Base-by-base conservation (phyloP, 1,140 invertebrate species). In the Eueides isabella region DNA sequence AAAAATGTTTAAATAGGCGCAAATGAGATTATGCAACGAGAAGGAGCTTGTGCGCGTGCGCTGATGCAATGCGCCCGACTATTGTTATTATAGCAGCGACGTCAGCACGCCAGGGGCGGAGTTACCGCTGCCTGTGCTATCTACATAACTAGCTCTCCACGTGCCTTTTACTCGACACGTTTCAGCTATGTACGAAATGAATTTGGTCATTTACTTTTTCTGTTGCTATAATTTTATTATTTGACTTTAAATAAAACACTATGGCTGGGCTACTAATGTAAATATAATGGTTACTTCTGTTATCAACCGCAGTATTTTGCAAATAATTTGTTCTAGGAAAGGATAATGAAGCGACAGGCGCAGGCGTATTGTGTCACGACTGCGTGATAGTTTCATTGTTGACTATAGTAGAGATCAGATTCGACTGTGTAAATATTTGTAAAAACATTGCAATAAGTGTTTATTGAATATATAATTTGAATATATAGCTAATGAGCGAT, bases 1-100 rank as follows among this genome's bases (percentile, higher is more conserved):
- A 26, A 71, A 64, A 30, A 66, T 67, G 41, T 63, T 64, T 67
- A 31, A 67, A 71, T 61, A 35, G 31, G 41, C 44, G 63, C 75
- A 67, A 48, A 65, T 38, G 41, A 71, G 71, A 76, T 83, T 83
- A 83, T 83, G 79, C 75, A 83, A 80, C 41, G 64, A 74, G 67
- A 69, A 61, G 72, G 62, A 71, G 72, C 71, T 26, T 48, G 67
- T 81, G 76, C 79, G 74, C 82, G 76, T 80, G 79, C 80, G 67
- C 76, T 83, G 84, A 83, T 84, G 85, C 79, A 87, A 86, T 73
- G 63, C 61, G 72, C 72, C 68, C 70, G 73, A 64, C 72, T 79
- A 80, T 81, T 80, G 84, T 84, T 80, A 78, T 80, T 71, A 75
- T 76, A 69, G 78, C 73, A 30, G 71, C 75, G 73, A 81, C 81